Conservation (phyloP, 1,140 invertebrate genomes). For the Doryteuthis pealeii region DNA sequence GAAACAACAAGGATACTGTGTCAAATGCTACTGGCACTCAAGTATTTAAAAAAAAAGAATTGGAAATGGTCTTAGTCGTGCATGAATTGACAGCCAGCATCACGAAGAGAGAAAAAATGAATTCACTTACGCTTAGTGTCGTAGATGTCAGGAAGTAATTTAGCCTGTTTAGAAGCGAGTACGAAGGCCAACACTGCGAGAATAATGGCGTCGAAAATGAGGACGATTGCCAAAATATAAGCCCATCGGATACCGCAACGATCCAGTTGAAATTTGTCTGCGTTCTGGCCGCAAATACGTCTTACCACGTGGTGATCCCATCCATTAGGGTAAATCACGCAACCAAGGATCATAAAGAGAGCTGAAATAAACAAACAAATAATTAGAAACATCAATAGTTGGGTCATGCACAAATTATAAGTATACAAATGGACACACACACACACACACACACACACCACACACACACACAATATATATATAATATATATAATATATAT, state of each 20-base stretch:
- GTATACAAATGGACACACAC: too few species aligned
- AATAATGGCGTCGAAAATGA: constrained; percentile 86
- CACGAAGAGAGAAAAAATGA: too few species aligned
- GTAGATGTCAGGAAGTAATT: constrained; percentile 42
- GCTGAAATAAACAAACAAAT: constrained; percentile 34
- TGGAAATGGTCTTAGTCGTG: too few species aligned
- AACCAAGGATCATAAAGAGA: constrained; percentile 65
- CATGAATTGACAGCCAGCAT: too few species aligned
- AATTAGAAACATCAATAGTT: neutral
- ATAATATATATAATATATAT: too few species aligned
- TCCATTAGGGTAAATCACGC: constrained; percentile 84
- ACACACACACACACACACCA: too few species aligned
- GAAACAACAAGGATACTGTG: too few species aligned
- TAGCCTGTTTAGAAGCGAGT: constrained; percentile 71
- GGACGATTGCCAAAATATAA: constrained; percentile 88
- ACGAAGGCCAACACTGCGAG: constrained; percentile 91
- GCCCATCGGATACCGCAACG: constrained; percentile 92
- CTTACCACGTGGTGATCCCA: constrained; percentile 84
- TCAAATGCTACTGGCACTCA: too few species aligned
- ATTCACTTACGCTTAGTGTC: constrained; percentile 21
- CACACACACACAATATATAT: too few species aligned
- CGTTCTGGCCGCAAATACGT: constrained; percentile 81
- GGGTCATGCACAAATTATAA: neutral
- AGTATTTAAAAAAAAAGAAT: too few species aligned
- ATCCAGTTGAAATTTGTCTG: constrained; percentile 75